These are phyloP conservation scores for Cryptotermes secundus DNA, from an alignment of 1,140 invertebrate species.

Conservation along the genomic window DNA sequence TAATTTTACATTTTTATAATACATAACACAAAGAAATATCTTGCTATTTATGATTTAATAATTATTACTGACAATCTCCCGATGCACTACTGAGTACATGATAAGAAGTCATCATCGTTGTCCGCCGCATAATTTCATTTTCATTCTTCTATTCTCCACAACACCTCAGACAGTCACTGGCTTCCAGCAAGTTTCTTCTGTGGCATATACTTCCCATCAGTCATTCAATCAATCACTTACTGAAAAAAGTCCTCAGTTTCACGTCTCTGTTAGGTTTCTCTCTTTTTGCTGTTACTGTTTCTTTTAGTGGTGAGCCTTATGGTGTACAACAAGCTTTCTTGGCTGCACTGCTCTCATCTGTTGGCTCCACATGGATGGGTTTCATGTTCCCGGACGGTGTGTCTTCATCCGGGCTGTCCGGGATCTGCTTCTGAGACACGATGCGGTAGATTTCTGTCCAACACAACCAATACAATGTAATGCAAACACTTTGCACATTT, in stretches of 20 bases:
- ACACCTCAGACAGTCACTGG: background rate
- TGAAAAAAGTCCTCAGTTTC: constrained; percentile 2
- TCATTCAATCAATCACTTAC: background rate
- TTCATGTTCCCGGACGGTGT: constrained; percentile 45
- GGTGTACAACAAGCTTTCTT: constrained; percentile 43
- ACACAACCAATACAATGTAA: background rate
- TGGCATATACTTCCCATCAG: background rate
- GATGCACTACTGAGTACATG: constrained; percentile 20
- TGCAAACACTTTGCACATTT: too few relatives aligned
- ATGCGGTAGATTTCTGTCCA: constrained; percentile 62
- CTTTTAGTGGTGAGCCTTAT: constrained; percentile 23
- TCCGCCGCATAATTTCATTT: background rate
- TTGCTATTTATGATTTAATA: constrained; percentile 24
- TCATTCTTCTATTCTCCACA: background rate
- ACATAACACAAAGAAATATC: constrained; percentile 31
- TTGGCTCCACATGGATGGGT: constrained; percentile 46
- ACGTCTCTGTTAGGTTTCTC: too few relatives aligned
- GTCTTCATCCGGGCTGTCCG: constrained; percentile 53
- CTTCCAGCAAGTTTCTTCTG: background rate
- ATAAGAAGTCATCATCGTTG: background rate
- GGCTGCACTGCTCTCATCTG: constrained; percentile 40
- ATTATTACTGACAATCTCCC: constrained; percentile 30
- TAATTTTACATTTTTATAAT: constrained; percentile 19
- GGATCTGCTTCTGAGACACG: constrained; percentile 61
- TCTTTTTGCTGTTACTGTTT: too few relatives aligned